Evolutionary conservation across 2,888 invertebrate genomes (phyloP).

Genomic region (Heliothis peltigera): DNA sequence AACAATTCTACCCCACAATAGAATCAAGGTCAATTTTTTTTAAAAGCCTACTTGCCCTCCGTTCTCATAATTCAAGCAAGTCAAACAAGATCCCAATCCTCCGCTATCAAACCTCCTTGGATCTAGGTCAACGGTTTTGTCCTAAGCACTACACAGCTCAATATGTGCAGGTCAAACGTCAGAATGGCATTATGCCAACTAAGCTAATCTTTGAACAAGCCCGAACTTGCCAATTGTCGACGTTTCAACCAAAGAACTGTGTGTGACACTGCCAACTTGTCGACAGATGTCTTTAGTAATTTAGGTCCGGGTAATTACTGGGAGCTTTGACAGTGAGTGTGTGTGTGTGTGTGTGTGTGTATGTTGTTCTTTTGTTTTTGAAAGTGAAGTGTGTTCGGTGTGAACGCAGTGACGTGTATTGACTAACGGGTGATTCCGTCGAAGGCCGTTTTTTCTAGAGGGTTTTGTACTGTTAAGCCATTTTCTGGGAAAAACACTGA

Average conservation of each 20-base stretch:
- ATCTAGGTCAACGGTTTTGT: constrained; percentile 59
- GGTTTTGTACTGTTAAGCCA: too few relatives aligned
- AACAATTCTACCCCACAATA: too few relatives aligned
- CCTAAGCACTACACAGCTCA: constrained; percentile 45
- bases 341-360: background rate
- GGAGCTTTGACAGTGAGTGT: background rate
- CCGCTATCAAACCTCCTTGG: constrained; percentile 29
- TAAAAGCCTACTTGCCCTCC: background rate
- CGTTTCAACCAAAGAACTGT: constrained; percentile 55
- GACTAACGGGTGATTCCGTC: background rate
- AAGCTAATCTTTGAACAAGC: constrained; percentile 70
- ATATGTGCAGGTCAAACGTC: constrained; percentile 63
- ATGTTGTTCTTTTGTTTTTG: background rate
- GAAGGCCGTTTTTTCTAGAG: background rate
- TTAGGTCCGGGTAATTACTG: constrained; percentile 34
- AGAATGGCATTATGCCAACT: constrained; percentile 73
- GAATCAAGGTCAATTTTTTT: background rate
- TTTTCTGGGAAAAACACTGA: too few relatives aligned
- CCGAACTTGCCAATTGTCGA: constrained; percentile 71
- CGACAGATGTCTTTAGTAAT: constrained; percentile 48
- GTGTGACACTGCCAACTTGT: constrained; percentile 51
- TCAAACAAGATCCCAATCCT: constrained; percentile 4
- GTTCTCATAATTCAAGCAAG: background rate
- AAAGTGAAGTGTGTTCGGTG: too few relatives aligned
- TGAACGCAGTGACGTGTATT: background rate